Evolutionary conservation across 2,113 vertebrate genomes (phyloP).

Genomic region (Cervus canadensis): DNA sequence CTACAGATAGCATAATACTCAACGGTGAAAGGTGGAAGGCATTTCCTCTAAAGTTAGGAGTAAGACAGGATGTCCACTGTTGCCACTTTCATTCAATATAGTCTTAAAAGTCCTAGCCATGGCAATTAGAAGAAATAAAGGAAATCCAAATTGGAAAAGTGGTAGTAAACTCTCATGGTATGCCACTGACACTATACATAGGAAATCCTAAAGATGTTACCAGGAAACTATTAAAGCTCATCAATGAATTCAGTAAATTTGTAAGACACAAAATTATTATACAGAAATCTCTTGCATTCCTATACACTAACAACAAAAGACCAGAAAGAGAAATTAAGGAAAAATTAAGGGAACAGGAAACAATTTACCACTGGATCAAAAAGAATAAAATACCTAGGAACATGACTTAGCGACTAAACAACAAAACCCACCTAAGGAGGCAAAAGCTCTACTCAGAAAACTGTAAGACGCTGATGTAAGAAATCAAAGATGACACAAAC

Average conservation of each 20-base stretch:
- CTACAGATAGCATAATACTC: not conserved
- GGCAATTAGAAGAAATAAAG: not conserved
- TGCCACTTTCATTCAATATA: not conserved
- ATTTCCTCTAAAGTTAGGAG: not conserved
- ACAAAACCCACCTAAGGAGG: not conserved
- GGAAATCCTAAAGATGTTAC: not conserved
- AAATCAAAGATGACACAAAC: not conserved
- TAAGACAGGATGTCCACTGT: not conserved
- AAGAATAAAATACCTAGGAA: not conserved
- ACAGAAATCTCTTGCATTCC: not conserved
- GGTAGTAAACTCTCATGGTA: not conserved
- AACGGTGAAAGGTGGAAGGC: not conserved
- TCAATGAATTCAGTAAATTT: not conserved
- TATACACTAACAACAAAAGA: not conserved
- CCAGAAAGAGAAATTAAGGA: not conserved
- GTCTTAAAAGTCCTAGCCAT: not conserved
- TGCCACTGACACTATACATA: not conserved
- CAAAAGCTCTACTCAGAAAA: not conserved
- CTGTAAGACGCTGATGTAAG: not conserved
- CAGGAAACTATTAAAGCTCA: not conserved
- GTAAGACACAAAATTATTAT: not conserved
- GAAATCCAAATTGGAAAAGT: not conserved
- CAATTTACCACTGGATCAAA: not conserved
- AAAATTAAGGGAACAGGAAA: not conserved
- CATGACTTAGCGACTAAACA: not conserved